phyloP scores from a whole-genome alignment of 2,888 invertebrate species.

The Amphimallon solstitiale region DNA sequence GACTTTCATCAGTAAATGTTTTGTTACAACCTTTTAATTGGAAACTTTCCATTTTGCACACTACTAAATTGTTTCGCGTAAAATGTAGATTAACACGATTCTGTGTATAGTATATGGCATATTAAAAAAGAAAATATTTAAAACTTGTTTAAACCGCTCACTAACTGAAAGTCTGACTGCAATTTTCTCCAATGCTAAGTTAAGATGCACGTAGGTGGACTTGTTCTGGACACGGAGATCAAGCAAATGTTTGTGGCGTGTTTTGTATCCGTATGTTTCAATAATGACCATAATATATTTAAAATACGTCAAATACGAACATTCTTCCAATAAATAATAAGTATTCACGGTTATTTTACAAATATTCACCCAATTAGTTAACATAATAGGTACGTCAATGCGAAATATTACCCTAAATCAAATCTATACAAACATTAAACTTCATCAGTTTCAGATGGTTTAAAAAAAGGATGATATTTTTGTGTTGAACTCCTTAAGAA shows the following conservation, averaged over 20 bases:
- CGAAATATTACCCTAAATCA: background rate
- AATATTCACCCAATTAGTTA: background rate
- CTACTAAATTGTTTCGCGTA: too few species aligned
- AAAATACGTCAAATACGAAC: constrained; percentile 20
- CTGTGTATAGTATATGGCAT: too few species aligned
- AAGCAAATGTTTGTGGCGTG: constrained; percentile 19
- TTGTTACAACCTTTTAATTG: background rate
- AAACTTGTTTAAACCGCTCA: constrained; percentile 24
- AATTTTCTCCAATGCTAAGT: constrained; percentile 17
- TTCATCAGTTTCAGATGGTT: constrained; percentile 13
- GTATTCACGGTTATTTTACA: background rate
- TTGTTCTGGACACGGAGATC: constrained; percentile 26
- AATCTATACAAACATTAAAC: background rate
- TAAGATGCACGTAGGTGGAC: constrained; percentile 32
- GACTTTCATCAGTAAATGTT: too few species aligned
- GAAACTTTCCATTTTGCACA: too few species aligned
- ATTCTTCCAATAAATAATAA: background rate
- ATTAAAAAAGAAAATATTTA: background rate
- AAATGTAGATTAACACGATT: background rate
- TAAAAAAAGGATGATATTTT: constrained; percentile 6
- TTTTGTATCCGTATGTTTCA: constrained; percentile 24
- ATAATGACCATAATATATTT: constrained; percentile 28
- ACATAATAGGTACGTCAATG: background rate
- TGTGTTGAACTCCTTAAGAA: background rate
- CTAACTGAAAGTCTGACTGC: constrained; percentile 16